These are phyloP conservation scores for Hemiprocne comata DNA, from an alignment of 2,113 vertebrate species.

Conservation along the genomic window DNA sequence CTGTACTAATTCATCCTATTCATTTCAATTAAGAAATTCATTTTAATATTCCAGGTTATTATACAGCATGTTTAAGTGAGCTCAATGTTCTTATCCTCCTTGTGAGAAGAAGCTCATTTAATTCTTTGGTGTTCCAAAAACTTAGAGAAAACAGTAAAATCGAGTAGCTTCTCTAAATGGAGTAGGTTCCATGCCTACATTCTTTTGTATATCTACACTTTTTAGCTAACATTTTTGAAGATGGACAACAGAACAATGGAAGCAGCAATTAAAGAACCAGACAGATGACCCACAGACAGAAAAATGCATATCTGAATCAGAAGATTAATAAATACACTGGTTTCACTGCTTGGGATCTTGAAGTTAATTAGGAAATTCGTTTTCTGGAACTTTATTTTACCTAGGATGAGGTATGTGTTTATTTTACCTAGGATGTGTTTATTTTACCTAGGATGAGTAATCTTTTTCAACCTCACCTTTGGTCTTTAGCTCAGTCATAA, in stretches of 20 bases:
- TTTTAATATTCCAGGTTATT: slow-evolving; percentile 21
- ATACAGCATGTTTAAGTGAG: background rate
- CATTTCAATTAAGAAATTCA: background rate
- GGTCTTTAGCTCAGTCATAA: background rate
- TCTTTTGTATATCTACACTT: background rate
- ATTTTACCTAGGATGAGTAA: background rate
- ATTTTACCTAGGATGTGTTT: background rate
- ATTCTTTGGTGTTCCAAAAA: background rate
- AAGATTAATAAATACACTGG: background rate
- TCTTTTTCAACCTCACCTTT: background rate
- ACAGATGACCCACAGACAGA: background rate
- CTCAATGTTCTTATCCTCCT: background rate
- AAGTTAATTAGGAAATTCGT: background rate
- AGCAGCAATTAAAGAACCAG: background rate
- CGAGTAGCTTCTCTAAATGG: background rate
- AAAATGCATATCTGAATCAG: background rate
- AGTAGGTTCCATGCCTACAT: background rate
- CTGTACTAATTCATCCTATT: background rate
- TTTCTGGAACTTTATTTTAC: background rate
- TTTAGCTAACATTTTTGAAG: background rate
- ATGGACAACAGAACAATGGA: background rate
- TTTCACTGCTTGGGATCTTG: background rate
- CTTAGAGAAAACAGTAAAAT: background rate
- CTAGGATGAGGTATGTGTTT: no score
- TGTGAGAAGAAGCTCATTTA: background rate